Percentiles rank a stretch among this genome's conserved stretches.
Conservation (phyloP, 2,888 invertebrate species). For the Pasiphila rectangulata region DNA sequence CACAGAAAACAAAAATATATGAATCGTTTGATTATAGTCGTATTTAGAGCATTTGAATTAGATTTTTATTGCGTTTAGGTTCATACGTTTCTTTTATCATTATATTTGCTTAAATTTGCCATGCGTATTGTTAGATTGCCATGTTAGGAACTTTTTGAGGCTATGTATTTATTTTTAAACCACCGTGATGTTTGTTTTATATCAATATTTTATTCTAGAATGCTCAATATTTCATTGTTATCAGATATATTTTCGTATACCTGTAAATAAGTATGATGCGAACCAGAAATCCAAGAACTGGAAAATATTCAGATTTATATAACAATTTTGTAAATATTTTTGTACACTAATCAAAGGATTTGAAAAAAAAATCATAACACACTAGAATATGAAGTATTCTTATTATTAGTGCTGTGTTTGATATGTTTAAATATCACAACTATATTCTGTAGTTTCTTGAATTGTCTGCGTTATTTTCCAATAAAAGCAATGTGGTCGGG, state of each 20-base stretch:
- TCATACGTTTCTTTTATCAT: not conserved
- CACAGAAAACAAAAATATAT: too few relatives aligned
- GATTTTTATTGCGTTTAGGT: constrained; percentile 4
- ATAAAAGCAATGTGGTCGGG: constrained; percentile 2
- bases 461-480: constrained; percentile 1
- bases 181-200: constrained; percentile 33
- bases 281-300: constrained; percentile 22
- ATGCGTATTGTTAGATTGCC: constrained; percentile 1
- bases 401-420: constrained; percentile 18
- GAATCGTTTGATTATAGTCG: not conserved
- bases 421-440: not conserved
- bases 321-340: constrained; percentile 20
- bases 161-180: constrained; percentile 39
- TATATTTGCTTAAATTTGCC: constrained; percentile 1
- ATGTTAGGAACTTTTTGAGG: constrained; percentile 41
- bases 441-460: not conserved
- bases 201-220: constrained; percentile 32
- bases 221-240: constrained; percentile 29
- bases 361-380: constrained; percentile 3
- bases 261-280: constrained; percentile 19
- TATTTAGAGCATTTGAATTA: not conserved
- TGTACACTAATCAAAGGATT: constrained; percentile 13
- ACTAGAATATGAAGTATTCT: constrained; percentile 8
- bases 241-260: constrained; percentile 1
- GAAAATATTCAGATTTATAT: constrained; percentile 10